Conservation (phyloP, 1,140 invertebrate genomes). For the Drosophila ananassae region DNA sequence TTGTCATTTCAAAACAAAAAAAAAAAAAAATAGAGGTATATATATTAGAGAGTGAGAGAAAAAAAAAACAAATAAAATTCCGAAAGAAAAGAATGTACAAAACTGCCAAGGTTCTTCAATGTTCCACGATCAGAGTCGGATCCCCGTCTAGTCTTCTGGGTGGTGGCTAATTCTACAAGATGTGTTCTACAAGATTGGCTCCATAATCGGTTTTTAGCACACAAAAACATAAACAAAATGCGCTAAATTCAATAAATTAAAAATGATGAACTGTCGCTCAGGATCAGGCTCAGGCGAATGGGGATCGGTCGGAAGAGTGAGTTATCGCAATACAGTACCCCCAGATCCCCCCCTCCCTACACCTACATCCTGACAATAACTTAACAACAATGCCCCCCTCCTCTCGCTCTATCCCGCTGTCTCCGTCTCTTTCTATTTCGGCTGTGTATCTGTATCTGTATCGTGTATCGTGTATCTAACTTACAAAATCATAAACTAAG, state of each 20-base stretch:
- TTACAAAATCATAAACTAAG: constrained; percentile 36
- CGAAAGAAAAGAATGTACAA: not conserved
- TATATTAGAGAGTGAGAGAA: constrained; percentile 7
- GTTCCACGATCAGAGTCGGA: not conserved
- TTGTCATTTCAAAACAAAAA: constrained; percentile 34
- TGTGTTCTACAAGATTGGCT: not conserved
- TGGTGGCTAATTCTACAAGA: not conserved
- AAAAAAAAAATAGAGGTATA: constrained; percentile 7
- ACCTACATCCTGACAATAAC: not conserved
- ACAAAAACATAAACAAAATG: constrained; percentile 61
- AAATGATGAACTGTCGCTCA: constrained; percentile 10
- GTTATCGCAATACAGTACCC: not conserved
- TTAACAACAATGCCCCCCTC: constrained; percentile 15
- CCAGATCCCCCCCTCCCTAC: not conserved
- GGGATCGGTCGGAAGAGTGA: not conserved
- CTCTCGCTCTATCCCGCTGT: not conserved
- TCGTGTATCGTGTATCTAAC: constrained; percentile 14
- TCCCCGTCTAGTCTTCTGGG: not conserved
- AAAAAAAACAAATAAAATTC: constrained; percentile 3
- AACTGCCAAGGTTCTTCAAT: not conserved
- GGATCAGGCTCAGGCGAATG: constrained; percentile 1
- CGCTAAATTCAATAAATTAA: constrained; percentile 53
- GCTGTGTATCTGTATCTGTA: not conserved
- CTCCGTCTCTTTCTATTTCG: constrained; percentile 12
- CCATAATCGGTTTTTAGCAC: constrained; percentile 35